Evolutionary conservation across 2,797 vertebrate species (phyloP).

Genomic region (Hybognathus amarus): DNA sequence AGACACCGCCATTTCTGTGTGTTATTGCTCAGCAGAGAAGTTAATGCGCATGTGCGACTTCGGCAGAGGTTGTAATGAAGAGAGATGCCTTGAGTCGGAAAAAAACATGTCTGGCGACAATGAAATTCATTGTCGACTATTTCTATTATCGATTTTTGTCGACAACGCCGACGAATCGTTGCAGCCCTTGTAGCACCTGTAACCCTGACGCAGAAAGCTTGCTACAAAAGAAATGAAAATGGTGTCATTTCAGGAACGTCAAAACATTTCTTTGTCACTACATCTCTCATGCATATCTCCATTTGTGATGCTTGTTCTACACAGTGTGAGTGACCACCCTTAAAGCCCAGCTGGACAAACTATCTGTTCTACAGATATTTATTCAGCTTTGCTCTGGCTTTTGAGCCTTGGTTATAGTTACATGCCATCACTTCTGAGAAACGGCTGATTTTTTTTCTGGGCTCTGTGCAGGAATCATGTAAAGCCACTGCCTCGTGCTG

Average conservation of each 20-base stretch:
- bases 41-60: no score
- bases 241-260: background rate
- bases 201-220: background rate
- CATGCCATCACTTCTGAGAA: conserved; percentile 42
- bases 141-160: no score
- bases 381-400: conserved; percentile 1
- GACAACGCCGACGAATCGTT: no score
- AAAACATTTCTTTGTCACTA: background rate
- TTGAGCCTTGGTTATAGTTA: conserved; percentile 45
- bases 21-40: no score
- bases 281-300: background rate
- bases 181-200: no score
- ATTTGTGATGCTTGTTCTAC: conserved; percentile 18
- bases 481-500: conserved; percentile 86
- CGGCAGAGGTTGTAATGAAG: no score
- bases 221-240: background rate
- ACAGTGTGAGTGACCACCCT: background rate
- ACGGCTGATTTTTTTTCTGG: background rate
- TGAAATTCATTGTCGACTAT: no score
- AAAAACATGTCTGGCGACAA: no score
- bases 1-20: no score
- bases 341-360: conserved; percentile 29
- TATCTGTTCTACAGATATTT: conserved; percentile 13
- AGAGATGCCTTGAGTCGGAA: no score
- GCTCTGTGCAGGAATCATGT: conserved; percentile 77